Conservation (phyloP, 2,888 invertebrate species). For the Orthonychiurus folsomi region DNA sequence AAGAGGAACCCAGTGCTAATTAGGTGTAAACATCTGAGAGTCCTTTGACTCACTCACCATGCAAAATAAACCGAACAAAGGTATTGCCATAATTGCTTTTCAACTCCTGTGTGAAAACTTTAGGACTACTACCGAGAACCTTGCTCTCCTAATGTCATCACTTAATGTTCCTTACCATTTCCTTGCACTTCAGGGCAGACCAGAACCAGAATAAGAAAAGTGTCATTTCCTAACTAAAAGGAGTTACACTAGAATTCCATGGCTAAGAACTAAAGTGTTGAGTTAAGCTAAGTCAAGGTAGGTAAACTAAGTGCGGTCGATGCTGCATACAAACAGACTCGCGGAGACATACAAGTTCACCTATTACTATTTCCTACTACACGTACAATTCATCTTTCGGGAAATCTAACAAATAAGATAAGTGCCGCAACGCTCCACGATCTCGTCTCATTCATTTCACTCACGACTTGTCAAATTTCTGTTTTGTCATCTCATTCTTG, state of each 20-base stretch:
- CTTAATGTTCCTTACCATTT: not conserved
- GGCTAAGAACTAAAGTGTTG: too few species aligned
- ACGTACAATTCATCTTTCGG: not conserved
- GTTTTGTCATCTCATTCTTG: not conserved
- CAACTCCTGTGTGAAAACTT: conserved; percentile 1
- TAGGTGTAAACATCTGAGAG: conserved; percentile 24
- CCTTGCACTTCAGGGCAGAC: not conserved
- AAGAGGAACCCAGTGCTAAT: conserved; percentile 17
- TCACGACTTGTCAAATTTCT: conserved; percentile 12
- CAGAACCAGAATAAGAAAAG: not conserved
- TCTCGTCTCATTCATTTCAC: conserved; percentile 5
- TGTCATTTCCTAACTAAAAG: too few species aligned
- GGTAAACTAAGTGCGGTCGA: not conserved
- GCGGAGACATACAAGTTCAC: not conserved
- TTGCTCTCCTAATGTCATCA: not conserved
- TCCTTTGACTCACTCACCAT: conserved; percentile 1
- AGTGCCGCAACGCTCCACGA: not conserved
- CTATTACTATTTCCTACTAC: not conserved
- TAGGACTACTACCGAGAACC: not conserved
- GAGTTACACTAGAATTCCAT: too few species aligned
- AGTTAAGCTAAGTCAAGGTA: not conserved
- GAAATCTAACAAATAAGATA: not conserved
- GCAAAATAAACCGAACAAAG: conserved; percentile 1
- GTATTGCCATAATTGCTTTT: conserved; percentile 1
- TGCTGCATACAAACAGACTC: not conserved